A percentile compares a stretch with the other conserved stretches of the same genome.
These are phyloP conservation scores for Limanda limanda DNA, from an alignment of 2,113 vertebrate species.

Conservation along the genomic window DNA sequence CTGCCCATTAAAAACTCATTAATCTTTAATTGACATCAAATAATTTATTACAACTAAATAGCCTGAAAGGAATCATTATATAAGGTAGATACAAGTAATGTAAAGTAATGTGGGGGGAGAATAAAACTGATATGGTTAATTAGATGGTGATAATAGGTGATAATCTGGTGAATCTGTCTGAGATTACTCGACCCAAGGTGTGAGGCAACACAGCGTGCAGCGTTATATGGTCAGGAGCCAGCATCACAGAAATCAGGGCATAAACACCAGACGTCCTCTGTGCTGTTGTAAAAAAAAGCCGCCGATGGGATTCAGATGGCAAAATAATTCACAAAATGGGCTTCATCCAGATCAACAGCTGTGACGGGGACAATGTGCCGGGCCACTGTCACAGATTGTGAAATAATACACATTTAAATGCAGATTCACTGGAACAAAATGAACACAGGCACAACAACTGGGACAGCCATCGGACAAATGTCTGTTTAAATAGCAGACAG, in stretches of 20 bases:
- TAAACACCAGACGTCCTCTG: background rate
- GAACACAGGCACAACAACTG: background rate
- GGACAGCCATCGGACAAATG: background rate
- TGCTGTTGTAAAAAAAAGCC: background rate
- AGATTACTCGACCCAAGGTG: background rate
- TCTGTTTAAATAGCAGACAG: background rate
- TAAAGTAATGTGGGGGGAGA: no score
- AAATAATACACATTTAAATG: slow-evolving; percentile 6
- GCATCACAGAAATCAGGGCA: background rate
- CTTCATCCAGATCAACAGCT: slow-evolving; percentile 8
- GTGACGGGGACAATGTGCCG: background rate
- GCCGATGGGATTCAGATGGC: slow-evolving; percentile 10
- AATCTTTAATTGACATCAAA: no score
- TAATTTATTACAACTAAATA: no score
- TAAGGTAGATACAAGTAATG: no score
- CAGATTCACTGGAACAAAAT: slow-evolving; percentile 14
- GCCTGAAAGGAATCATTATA: no score
- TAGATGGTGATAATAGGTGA: no score
- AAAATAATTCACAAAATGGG: background rate
- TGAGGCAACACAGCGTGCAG: background rate
- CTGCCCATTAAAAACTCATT: no score
- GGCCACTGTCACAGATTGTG: slow-evolving; percentile 1
- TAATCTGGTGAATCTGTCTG: no score
- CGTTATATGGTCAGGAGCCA: background rate
- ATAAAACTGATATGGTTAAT: no score